Percentiles rank a stretch among this genome's conserved stretches.
These are phyloP conservation scores for Willowsia nigromaculata DNA, from an alignment of 2,888 invertebrate genomes.

Conservation along the genomic window DNA sequence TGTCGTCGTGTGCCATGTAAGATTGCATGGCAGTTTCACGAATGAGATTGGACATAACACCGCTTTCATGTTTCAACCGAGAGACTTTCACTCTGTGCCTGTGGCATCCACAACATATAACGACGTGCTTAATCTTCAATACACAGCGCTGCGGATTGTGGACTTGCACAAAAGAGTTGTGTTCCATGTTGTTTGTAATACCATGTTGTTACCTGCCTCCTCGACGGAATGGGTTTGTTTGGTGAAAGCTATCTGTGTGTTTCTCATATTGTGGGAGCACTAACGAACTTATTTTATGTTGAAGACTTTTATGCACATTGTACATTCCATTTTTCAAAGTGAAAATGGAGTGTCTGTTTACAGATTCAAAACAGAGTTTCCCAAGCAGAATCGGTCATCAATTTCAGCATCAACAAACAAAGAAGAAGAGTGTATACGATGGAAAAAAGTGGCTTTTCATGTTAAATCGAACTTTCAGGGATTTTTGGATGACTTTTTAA, in stretches of 20 bases:
- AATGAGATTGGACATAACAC: conserved; percentile 23
- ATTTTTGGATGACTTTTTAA: too few relatives aligned
- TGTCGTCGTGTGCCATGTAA: conserved; percentile 7
- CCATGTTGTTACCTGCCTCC: neutral
- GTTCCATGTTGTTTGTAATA: conserved; percentile 2
- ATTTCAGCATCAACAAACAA: too few relatives aligned
- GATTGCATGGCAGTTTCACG: conserved; percentile 12
- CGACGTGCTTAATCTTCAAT: conserved; percentile 3
- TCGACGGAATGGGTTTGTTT: neutral
- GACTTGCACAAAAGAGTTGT: neutral
- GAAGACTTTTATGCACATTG: neutral
- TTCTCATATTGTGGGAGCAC: neutral
- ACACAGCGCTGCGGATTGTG: neutral
- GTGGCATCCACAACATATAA: conserved; percentile 16
- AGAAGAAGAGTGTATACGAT: too few relatives aligned
- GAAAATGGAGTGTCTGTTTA: conserved; percentile 4
- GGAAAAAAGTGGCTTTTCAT: too few relatives aligned
- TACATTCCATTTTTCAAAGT: conserved; percentile 25
- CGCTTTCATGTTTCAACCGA: conserved; percentile 23
- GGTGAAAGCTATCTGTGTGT: neutral
- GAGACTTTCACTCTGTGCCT: neutral
- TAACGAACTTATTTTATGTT: neutral
- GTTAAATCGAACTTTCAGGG: too few relatives aligned
- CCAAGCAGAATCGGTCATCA: too few relatives aligned
- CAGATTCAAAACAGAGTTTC: too few relatives aligned